Evolutionary conservation across 1,140 invertebrate species (phyloP).

Genomic region (silkworm (Bombyx mori)): ASM3026992v2 NC_085111.1:15225001-15225500

Average conservation of each 20-base stretch:
- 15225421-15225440: neutral
- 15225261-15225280: neutral
- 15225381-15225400: neutral
- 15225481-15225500: no score
- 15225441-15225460: no score
- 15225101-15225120: neutral
- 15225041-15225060: no score
- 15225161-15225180: conserved; percentile 34
- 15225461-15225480: no score
- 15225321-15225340: conserved; percentile 9
- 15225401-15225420: neutral
- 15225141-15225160: conserved; percentile 28
- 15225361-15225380: neutral
- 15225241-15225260: neutral
- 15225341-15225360: conserved; percentile 4
- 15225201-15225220: conserved; percentile 1
- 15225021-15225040: no score
- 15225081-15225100: no score
- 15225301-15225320: conserved; percentile 41
- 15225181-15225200: conserved; percentile 27
- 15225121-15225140: neutral
- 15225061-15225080: no score
- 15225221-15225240: conserved; percentile 14
- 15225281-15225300: conserved; percentile 6
- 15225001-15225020: no score